Conservation (phyloP, 2,797 vertebrate genomes). For the Microcaecilia unicolor region DNA sequence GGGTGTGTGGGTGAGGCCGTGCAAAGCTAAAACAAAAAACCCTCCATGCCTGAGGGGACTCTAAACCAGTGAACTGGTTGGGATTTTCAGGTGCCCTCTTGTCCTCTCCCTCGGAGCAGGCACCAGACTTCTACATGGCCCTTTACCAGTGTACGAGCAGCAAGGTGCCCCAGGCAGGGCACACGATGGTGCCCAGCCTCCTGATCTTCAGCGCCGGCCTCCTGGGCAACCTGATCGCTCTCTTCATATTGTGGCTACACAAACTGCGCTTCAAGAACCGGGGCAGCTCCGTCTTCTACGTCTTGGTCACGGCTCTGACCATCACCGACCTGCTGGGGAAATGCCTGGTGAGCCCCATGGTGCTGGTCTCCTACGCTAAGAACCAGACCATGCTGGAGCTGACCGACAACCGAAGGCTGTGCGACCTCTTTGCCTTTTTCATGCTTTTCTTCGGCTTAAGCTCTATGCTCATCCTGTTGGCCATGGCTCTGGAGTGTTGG, state of each 20-base stretch:
- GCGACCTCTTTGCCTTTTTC: slow-evolving; percentile 46
- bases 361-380: slow-evolving; percentile 27
- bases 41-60: no score
- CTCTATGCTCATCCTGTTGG: slow-evolving; percentile 54
- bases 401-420: slow-evolving; percentile 7
- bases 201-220: slow-evolving; percentile 49
- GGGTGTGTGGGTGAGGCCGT: no score
- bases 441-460: slow-evolving; percentile 65
- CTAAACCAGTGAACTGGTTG: no score
- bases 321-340: slow-evolving; percentile 60
- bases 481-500: slow-evolving; percentile 64
- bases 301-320: slow-evolving; percentile 50
- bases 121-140: no score
- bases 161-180: slow-evolving; percentile 30
- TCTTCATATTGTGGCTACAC: slow-evolving; percentile 48
- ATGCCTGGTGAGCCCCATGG: slow-evolving; percentile 30
- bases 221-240: slow-evolving; percentile 49
- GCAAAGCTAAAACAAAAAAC: no score
- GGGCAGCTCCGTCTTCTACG: slow-evolving; percentile 45
- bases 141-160: slow-evolving; percentile 33
- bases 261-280: slow-evolving; percentile 21
- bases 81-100: no score
- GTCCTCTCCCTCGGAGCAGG: no score
- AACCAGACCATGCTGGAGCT: slow-evolving; percentile 27
- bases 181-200: slow-evolving; percentile 36